Percentiles rank a stretch among this genome's conserved stretches.
These are phyloP conservation scores for Arctopsyche grandis DNA, from an alignment of 1,140 invertebrate genomes.

Conservation along the genomic window DNA sequence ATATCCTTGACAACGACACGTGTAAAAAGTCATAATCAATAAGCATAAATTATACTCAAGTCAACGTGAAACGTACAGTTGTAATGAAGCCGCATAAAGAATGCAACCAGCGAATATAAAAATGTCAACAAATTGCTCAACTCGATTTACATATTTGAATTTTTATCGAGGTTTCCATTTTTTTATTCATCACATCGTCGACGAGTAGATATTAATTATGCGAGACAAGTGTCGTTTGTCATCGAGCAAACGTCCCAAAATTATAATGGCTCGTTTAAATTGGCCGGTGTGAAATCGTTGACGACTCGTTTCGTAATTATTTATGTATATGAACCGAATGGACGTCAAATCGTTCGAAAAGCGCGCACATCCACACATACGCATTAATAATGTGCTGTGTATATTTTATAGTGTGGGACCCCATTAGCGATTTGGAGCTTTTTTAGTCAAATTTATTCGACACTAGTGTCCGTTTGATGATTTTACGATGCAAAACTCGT, in stretches of 20 bases:
- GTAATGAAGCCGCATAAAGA: not conserved
- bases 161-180: not conserved
- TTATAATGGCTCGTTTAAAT: not conserved
- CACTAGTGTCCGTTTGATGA: no score
- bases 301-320: no score
- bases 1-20: no score
- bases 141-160: not conserved
- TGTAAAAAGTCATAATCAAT: no score
- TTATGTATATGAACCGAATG: no score
- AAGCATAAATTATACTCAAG: not conserved
- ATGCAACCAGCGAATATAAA: not conserved
- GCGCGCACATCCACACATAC: no score
- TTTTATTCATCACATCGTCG: not conserved
- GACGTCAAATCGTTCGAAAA: no score
- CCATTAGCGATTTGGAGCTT: no score
- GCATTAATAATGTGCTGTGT: no score
- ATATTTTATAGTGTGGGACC: no score
- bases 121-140: constrained; percentile 4
- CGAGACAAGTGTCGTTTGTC: not conserved
- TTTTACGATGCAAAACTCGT: no score
- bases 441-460: no score
- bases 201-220: not conserved
- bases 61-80: not conserved
- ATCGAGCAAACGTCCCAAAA: not conserved
- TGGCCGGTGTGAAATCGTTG: not conserved